Base-by-base conservation (phyloP, 2,797 vertebrate genomes). In the Amazonetta brasiliensis region DNA sequence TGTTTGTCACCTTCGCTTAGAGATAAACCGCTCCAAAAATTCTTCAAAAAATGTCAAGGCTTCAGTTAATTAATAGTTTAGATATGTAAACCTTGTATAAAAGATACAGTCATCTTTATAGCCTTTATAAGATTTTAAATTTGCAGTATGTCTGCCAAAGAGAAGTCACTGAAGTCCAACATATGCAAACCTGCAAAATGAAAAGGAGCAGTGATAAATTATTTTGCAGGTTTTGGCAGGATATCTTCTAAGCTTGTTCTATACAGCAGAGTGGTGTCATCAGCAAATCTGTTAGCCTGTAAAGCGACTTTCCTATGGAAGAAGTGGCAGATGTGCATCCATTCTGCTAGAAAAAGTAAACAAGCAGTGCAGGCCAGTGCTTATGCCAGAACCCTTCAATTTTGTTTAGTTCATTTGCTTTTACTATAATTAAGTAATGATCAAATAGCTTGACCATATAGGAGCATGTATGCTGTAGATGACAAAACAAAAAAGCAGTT, bases 1-100 rank as follows among this genome's bases (percentile, higher is more conserved):
- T 87, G 44, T 91, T 94, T 90, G 52, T 87, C 73, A 62, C 12
- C 30, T 59, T 87, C 56, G 50, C 41, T 74, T 89, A 56, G n/a
- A 73, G 30, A 76, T n/a, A 95, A 94, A 93, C 72, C 3, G 9
- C 75, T 76, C 60, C 37, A 81, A 83, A 94, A 73, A 79, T 56
- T 87, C 54, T 87, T 88, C 39, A 78, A 64, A 41, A 87, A 64
- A 77, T 77, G 48, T 81, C 33, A 50, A 87, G 17, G 28, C 54
- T 64, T 91, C 10, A 71, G 17, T 82, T 87, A 90, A 64, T 77
- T 52, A 54, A 19, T 68, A 52, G 13, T 72, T 95, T 69, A 50
- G 11, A 15, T 75, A 67, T 50, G 44, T 81, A 84, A 58, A 87
- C 20, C 72, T 83, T 46, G 20, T 67, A 64, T n/a, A 48, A 90